Evolutionary conservation across 2,888 invertebrate genomes (phyloP).

Genomic region (Acleris holmiana): DNA sequence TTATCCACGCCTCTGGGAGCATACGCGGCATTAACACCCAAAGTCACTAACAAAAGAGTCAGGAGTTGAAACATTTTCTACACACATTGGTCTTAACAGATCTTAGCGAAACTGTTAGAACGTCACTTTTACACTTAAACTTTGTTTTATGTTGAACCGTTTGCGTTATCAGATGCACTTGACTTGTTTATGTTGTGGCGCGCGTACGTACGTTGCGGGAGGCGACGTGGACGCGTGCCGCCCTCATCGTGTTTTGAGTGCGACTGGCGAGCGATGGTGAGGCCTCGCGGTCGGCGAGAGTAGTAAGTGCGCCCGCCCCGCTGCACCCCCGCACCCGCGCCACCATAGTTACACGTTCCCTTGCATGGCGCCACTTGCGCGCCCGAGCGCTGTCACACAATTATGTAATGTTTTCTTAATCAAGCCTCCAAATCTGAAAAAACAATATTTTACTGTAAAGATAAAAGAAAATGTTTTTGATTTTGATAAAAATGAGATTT

Average conservation of each 20-base stretch:
- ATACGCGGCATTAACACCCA: constrained; percentile 77
- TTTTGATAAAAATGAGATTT: neutral
- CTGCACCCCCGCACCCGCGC: constrained; percentile 63
- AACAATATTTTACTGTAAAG: neutral
- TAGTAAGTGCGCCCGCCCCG: constrained; percentile 72
- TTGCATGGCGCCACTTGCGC: constrained; percentile 81
- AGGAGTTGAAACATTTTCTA: constrained; percentile 80
- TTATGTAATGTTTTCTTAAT: constrained; percentile 83
- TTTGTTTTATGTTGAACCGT: constrained; percentile 52
- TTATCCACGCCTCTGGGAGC: constrained; percentile 72
- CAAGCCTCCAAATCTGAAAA: constrained; percentile 59
- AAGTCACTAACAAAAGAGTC: constrained; percentile 80
- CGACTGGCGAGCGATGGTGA: constrained; percentile 66
- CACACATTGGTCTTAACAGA: constrained; percentile 73
- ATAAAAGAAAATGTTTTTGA: neutral
- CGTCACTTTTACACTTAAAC: constrained; percentile 48
- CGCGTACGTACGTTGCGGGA: constrained; percentile 61
- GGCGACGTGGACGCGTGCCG: constrained; percentile 69
- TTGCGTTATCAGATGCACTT: constrained; percentile 62
- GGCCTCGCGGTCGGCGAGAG: constrained; percentile 66
- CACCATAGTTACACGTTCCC: constrained; percentile 78
- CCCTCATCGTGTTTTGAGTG: constrained; percentile 73
- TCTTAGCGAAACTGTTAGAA: constrained; percentile 49
- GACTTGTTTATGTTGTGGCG: constrained; percentile 79
- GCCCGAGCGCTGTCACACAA: constrained; percentile 73